Evolutionary conservation across 2,888 invertebrate species (phyloP).

Genomic region (Drosophila cognata): DNA sequence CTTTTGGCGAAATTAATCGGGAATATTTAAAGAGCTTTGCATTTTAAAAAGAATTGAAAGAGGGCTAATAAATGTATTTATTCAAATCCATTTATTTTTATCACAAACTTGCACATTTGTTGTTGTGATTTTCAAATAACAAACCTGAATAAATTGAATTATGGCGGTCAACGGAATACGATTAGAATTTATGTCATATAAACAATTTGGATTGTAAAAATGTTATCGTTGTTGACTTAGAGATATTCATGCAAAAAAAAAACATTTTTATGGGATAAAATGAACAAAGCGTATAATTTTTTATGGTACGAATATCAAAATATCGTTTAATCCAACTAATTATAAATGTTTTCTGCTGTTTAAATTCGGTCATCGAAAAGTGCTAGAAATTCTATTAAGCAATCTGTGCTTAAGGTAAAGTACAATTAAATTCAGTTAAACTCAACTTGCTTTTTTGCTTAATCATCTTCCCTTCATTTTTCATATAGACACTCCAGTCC

Average conservation of each 20-base stretch:
- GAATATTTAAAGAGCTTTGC: background rate
- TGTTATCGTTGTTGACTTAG: background rate
- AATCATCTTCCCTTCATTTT: background rate
- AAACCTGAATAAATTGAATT: background rate
- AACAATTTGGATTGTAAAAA: background rate
- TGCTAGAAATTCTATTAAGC: background rate
- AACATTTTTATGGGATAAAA: background rate
- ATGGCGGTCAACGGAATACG: background rate
- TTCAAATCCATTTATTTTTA: background rate
- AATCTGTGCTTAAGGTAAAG: background rate
- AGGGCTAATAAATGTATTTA: background rate
- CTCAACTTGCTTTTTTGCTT: background rate
- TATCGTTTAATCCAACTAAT: background rate
- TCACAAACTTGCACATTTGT: background rate
- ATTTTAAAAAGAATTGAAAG: background rate
- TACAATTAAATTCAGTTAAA: background rate
- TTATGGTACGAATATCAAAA: background rate
- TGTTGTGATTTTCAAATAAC: background rate
- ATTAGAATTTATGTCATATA: background rate
- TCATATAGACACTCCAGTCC: background rate
- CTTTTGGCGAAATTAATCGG: background rate
- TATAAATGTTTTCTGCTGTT: background rate
- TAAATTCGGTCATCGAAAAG: background rate
- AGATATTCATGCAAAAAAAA: background rate
- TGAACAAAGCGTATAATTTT: background rate